Percentiles rank a stretch among this genome's conserved stretches.
Conservation (phyloP, 2,797 vertebrate genomes). For the Peromyscus nudipes region DNA sequence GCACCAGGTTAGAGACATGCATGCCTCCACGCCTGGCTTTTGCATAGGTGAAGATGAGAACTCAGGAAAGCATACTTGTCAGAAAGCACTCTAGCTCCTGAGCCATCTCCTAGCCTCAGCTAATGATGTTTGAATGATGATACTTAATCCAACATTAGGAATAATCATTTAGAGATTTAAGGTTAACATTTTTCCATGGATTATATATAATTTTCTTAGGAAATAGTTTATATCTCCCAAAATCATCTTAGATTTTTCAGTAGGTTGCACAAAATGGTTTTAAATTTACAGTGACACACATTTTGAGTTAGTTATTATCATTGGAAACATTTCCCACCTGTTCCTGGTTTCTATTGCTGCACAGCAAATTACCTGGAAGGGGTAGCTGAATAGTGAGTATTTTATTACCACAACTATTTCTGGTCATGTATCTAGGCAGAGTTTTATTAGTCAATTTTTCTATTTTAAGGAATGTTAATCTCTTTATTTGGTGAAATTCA, state of each 20-base stretch:
- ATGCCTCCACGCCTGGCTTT: background rate
- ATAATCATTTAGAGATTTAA: background rate
- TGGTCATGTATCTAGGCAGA: background rate
- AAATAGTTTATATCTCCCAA: background rate
- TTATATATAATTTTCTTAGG: background rate
- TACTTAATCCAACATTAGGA: background rate
- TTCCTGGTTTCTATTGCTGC: background rate
- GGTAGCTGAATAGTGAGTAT: background rate
- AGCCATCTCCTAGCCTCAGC: background rate
- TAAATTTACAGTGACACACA: background rate
- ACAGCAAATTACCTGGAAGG: constrained; percentile 1
- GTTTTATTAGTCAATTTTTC: background rate
- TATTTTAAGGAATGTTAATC: background rate
- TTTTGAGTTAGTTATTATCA: background rate
- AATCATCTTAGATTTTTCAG: background rate
- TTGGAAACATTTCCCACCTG: background rate
- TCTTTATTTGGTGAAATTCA: background rate
- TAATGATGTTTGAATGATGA: background rate
- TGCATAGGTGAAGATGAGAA: background rate
- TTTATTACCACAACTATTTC: constrained; percentile 21
- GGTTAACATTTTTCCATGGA: background rate
- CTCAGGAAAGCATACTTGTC: background rate
- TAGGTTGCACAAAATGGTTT: constrained; percentile 7
- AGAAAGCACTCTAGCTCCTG: background rate
- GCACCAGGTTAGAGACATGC: background rate